A percentile compares a stretch with the other conserved stretches of the same genome.
These are phyloP conservation scores for Melieria omissa DNA, from an alignment of 2,888 invertebrate genomes.

Conservation along the genomic window DNA sequence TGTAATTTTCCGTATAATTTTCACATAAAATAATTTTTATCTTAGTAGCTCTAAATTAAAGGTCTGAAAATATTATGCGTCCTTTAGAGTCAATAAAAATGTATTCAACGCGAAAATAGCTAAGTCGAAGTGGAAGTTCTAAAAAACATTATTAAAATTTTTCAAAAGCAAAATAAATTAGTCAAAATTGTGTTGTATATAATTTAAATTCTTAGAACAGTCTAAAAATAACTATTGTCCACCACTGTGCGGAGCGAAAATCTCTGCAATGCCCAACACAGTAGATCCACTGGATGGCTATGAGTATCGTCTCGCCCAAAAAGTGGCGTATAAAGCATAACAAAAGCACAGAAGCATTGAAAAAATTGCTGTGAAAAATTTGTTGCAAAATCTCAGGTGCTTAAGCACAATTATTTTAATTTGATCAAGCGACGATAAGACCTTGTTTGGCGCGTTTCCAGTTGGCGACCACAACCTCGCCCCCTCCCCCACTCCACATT, in stretches of 20 bases:
- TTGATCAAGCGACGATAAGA: constrained; percentile 48
- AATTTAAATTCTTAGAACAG: background rate
- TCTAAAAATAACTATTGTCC: too few relatives aligned
- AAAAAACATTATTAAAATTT: too few relatives aligned
- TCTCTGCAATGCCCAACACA: background rate
- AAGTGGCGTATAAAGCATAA: background rate
- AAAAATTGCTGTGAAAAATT: background rate
- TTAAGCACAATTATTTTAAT: constrained; percentile 50
- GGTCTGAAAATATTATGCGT: too few relatives aligned
- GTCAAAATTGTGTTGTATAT: background rate
- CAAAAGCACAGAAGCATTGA: constrained; percentile 5
- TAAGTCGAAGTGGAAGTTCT: too few relatives aligned
- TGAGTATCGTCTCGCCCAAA: background rate
- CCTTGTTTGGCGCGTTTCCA: constrained; percentile 18
- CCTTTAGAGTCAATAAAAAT: too few relatives aligned
- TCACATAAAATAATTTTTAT: too few relatives aligned
- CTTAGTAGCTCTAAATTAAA: too few relatives aligned
- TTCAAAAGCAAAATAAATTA: background rate
- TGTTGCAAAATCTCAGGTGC: constrained; percentile 47
- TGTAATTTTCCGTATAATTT: too few relatives aligned
- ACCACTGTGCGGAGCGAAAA: background rate
- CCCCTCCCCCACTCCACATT: background rate
- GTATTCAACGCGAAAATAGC: too few relatives aligned
- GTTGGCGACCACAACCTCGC: too few relatives aligned
- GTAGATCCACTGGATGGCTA: background rate